These are phyloP conservation scores for Crotalus viridis DNA, from an alignment of 2,113 vertebrate genomes.

Conservation along the genomic window DNA sequence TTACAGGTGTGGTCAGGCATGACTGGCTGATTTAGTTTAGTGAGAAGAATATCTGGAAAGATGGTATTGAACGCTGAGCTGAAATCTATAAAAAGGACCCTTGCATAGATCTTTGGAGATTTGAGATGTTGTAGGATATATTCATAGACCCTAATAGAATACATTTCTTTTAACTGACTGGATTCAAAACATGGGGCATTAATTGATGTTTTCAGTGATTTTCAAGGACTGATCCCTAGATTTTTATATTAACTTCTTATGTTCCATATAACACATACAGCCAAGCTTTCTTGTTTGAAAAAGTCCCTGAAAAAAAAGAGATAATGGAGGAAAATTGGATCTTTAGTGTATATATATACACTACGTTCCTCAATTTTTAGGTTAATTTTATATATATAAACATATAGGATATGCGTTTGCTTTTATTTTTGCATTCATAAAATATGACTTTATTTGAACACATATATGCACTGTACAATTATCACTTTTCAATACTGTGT, in stretches of 20 bases:
- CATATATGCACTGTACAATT: neutral
- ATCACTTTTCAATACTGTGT: constrained; percentile 14
- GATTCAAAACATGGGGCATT: constrained; percentile 15
- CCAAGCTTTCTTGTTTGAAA: constrained; percentile 79
- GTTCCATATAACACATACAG: constrained; percentile 81
- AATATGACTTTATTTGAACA: constrained; percentile 39
- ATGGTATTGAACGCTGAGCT: no score
- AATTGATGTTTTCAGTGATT: constrained; percentile 39
- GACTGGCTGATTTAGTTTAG: no score
- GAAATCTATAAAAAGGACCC: no score
- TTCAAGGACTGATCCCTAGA: constrained; percentile 54
- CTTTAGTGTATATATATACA: constrained; percentile 53
- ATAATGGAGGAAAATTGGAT: constrained; percentile 65
- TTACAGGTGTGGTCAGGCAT: no score
- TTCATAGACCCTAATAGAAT: constrained; percentile 43
- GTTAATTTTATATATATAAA: constrained; percentile 35
- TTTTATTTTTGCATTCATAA: constrained; percentile 11
- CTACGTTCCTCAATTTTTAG: no score
- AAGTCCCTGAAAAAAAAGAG: constrained; percentile 74
- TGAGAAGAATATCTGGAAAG: no score
- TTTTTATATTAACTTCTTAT: constrained; percentile 68
- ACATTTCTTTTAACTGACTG: constrained; percentile 19
- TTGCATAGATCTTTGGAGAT: no score
- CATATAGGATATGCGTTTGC: constrained; percentile 36
- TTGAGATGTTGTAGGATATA: neutral